Evolutionary conservation across 2,113 vertebrate species (phyloP), one percentile per base, ranked within the genome.

Genomic region (Sminthopsis crassicaudata): DNA sequence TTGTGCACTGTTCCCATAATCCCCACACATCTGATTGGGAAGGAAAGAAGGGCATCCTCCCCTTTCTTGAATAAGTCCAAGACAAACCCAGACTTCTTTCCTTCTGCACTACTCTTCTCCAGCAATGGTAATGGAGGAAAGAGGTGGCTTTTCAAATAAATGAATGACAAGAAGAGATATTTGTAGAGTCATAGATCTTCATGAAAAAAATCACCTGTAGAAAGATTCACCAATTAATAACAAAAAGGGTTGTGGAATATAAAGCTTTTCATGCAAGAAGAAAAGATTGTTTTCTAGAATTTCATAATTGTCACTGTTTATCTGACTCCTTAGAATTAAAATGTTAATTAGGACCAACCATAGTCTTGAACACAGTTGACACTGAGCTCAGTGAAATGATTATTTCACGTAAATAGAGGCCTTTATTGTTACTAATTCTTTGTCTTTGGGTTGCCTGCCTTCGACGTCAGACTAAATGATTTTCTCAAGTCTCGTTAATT

Each of bases 351-450:
- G 30, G 54, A 48, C 30, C 42, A 50, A 60, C 5, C 46, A 50
- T 46, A 52, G 67, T 92, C 57, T 90, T 50, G 24, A 92, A 52
- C n/a, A 27, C 89, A 90, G 8, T 8, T 11, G 89, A 54, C 53
- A 54, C 22, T 46, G 51, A 54, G 51, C 76, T 51, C 48, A 0
- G 0, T 96, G 91, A 93, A 46, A 92, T 50, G 8, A 53, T 89
- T 92, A 84, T 16, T 88, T 90, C 67, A 91, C 67, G 1, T 52
- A 60, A 84, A 54, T 1, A 42, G 53, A 53, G 14, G 51, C 16
- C 27, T 97, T 96, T 93, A 94, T 46, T 9, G 36, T 76, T 60
- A 46, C n/a, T 93, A 92, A 88, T 22, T 93, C 89, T 19, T 53
- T 76, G 60, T 52, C 27, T 94, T 46, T 93, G 97, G 57, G 42